These are phyloP conservation scores for Oryzias melastigma DNA, from an alignment of 2,113 vertebrate species.

Conservation along the genomic window DNA sequence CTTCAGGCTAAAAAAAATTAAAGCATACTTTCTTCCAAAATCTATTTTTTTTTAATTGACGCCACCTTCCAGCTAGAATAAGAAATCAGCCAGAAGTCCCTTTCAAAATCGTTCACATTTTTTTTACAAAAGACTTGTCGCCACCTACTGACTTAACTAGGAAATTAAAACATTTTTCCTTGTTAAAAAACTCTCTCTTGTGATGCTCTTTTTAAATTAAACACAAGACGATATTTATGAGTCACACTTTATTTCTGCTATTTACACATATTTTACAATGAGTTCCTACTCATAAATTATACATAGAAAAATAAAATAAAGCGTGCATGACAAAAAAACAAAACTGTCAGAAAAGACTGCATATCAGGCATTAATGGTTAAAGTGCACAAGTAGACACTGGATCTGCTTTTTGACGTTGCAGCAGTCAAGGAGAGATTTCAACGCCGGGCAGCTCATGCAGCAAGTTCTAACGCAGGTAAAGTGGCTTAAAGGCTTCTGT, in stretches of 20 bases:
- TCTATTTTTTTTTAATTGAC: too few species aligned
- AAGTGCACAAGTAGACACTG: slow-evolving; percentile 70
- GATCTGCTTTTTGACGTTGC: slow-evolving; percentile 42
- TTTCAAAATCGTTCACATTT: too few species aligned
- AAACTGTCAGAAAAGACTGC: slow-evolving; percentile 33
- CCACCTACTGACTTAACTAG: too few species aligned
- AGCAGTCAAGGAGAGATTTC: slow-evolving; percentile 27
- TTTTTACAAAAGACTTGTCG: too few species aligned
- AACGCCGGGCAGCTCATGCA: slow-evolving; percentile 52
- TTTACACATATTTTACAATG: slow-evolving; percentile 65
- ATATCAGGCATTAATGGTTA: slow-evolving; percentile 63
- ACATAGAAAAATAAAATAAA: slow-evolving; percentile 15
- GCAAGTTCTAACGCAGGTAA: slow-evolving; percentile 23
- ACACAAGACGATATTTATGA: slow-evolving; percentile 42
- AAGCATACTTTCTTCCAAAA: too few species aligned
- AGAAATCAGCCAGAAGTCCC: too few species aligned
- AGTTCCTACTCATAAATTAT: slow-evolving; percentile 44
- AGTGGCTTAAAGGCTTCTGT: slow-evolving; percentile 45
- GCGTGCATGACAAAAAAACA: slow-evolving; percentile 38
- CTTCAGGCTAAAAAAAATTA: too few species aligned
- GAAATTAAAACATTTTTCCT: not conserved
- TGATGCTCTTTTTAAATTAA: not conserved
- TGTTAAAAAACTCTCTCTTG: too few species aligned
- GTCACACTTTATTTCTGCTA: slow-evolving; percentile 61
- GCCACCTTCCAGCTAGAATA: too few species aligned